Base-by-base conservation (phyloP, 2,113 vertebrate species). In the Festucalex cinctus region DNA sequence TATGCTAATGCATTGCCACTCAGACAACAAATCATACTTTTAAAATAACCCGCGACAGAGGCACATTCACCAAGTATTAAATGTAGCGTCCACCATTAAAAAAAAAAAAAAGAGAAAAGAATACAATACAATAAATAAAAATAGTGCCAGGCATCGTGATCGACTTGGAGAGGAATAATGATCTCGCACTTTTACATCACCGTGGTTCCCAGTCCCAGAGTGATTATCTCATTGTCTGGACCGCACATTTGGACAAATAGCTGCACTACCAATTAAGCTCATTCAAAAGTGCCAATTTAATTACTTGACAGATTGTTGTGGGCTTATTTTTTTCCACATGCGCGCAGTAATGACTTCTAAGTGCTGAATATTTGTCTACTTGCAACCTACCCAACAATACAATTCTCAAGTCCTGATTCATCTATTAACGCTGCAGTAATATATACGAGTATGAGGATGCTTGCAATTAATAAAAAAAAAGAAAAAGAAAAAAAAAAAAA, bases 231-330 rank as follows among this genome's bases (percentile, higher is more conserved):
- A 53, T 69, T 57, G 73, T 74, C 66, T 39, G 62, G 46, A 13
- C 9, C 77, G 76, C 75, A 76, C 83, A 84, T 76, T 81, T 49
- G 70, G 83, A 85, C 84, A 74, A 70, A 76, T 77, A 83, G 81
- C 77, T 84, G 80, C 78, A 36, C 62, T 1, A 51, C 69, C 75
- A 85, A 83, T 85, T 80, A 83, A 71, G 70, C 69, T 70, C 35
- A 67, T 62, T 67, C 67, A 77, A 75, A 73, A 69, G 28, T 67
- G 54, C 69, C 60, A 63, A 63, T 69, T 80, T 77, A 79, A 85
- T 82, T 78, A 83, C 81, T 63, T 77, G 71, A 76, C 73, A 70
- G 71, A 77, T 79, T 49, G 72, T 54, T 61, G n/a, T n/a, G 65
- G 70, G 44, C 48, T 75, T 53, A 1, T 71, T 78, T 16, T 73